phyloP scores from a whole-genome alignment of 1,140 invertebrate species.

The Cydia amplana region DNA sequence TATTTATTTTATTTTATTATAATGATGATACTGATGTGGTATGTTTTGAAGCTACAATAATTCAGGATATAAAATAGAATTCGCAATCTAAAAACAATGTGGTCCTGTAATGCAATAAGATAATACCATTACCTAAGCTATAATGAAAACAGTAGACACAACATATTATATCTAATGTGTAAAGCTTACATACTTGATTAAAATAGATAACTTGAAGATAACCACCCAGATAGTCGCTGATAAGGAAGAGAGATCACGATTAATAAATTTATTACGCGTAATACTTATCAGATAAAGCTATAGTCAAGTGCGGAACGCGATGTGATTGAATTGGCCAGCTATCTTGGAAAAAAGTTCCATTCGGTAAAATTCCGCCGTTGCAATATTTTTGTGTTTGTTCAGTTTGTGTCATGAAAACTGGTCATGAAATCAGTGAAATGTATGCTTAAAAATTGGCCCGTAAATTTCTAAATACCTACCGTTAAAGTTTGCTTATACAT shows the following conservation, averaged over 20 bases:
- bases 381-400: background rate
- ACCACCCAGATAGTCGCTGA: background rate
- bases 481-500: too few species aligned
- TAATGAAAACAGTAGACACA: too few species aligned
- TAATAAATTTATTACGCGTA: background rate
- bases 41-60: too few species aligned
- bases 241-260: slow-evolving; percentile 13
- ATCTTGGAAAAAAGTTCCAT: background rate
- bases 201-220: background rate
- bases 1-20: too few species aligned
- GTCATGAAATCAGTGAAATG: too few species aligned
- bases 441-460: too few species aligned
- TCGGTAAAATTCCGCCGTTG: background rate
- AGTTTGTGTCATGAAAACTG: background rate
- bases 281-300: slow-evolving; percentile 6
- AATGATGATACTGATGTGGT: too few species aligned
- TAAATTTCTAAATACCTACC: too few species aligned
- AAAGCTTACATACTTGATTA: background rate
- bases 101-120: too few species aligned
- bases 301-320: slow-evolving; percentile 1
- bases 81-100: too few species aligned
- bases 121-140: too few species aligned
- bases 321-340: background rate
- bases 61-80: too few species aligned
- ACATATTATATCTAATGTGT: background rate